Evolutionary conservation across 2,113 vertebrate species (phyloP), one percentile per base, ranked within the genome.

Genomic region (Hymenochirus boettgeri): DNA sequence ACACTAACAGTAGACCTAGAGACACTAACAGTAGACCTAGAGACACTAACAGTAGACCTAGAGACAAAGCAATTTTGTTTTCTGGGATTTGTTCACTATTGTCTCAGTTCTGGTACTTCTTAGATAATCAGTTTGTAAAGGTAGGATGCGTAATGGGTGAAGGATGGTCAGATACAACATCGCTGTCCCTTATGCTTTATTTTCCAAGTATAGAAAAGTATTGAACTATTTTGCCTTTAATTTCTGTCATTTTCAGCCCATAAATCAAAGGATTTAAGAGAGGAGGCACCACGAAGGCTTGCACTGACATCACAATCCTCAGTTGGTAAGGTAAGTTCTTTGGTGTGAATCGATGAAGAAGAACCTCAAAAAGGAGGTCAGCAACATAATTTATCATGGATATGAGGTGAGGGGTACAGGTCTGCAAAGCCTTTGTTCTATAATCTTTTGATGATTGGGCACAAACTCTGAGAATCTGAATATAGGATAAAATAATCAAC

Each of bases 211-310:
- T 35, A 35, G 10, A 35, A 35, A 35, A 35, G n/a, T n/a, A n/a
- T n/a, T 42, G 39, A n/a, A 5, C 39, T 42, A 57, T 21, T 19
- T 22, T 35, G 12, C 3, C 1, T 13, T 8, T 57, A 35, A 62
- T 62, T 17, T 53, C 29, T 33, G 10, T 62, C 48, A 52, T 37
- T 29, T 62, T 62, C 13, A 62, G 10, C 6, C 60, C 60, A 52
- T 62, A 62, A n/a, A 62, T 37, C 1, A 62, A 1, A 25, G 47
- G 60, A 33, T 62, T 62, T 6, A 62, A 9, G 0, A 62, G 19
- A 2, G 48, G 48, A 6, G 47, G 21, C 19, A 62, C 47, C 29
- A 62, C 47, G 2, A 62, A n/a, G n/a, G 23, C 7, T 31, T 62
- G 60, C 4, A 52, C 8, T 1, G 60, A 62, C 29, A 52, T 62